Percentiles rank a stretch among this genome's conserved stretches.
phyloP scores from a whole-genome alignment of 1,140 invertebrate species.

The Eciton burchellii region DNA sequence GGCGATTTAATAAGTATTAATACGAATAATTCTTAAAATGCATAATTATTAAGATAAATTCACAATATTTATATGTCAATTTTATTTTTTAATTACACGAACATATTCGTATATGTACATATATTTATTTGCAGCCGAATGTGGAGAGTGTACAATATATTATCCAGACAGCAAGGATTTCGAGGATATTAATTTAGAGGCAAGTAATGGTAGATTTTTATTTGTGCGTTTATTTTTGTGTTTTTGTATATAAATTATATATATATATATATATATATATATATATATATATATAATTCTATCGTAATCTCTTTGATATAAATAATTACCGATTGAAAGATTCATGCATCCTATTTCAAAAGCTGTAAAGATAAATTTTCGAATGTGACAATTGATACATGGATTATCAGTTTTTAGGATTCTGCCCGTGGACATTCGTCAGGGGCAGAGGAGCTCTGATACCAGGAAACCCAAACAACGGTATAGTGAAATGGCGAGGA shows the following conservation, averaged over 20 bases:
- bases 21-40: neutral
- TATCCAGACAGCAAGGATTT: constrained; percentile 82
- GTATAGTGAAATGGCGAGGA: constrained; percentile 86
- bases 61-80: neutral
- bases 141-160: constrained; percentile 81
- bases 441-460: constrained; percentile 87
- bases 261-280: neutral
- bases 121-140: constrained; percentile 59
- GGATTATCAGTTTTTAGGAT: constrained; percentile 87
- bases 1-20: constrained; percentile 82
- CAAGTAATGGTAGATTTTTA: constrained; percentile 58
- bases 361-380: neutral
- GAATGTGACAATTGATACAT: neutral
- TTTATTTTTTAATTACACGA: constrained; percentile 37
- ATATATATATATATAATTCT: neutral
- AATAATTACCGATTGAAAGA: no score
- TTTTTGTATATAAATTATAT: no score
- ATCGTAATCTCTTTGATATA: neutral
- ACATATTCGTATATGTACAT: neutral
- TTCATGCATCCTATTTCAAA: neutral
- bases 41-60: neutral
- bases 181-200: constrained; percentile 83
- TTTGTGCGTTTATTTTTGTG: no score
- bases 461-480: constrained; percentile 89
- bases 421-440: constrained; percentile 88